phyloP scores from a whole-genome alignment of 2,113 vertebrate species.

The Promerops cafer region DNA sequence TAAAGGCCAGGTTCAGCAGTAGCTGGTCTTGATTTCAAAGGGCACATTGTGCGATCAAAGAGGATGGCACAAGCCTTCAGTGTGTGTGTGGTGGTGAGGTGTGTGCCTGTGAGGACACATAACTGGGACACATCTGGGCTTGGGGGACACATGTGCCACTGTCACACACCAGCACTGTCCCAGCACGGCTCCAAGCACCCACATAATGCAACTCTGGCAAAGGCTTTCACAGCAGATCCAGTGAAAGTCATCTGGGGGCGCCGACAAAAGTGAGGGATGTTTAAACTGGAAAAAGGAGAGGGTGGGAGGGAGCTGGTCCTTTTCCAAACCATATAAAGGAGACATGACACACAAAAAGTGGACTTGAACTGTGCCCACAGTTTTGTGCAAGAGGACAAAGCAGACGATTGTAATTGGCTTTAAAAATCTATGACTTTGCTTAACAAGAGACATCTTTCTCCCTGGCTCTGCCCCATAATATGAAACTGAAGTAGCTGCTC shows the following conservation, averaged over 20 bases:
- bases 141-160: neutral
- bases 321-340: neutral
- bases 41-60: rapidly evolving
- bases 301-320: neutral
- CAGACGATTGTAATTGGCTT: rapidly evolving
- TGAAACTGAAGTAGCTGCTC: neutral
- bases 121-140: neutral
- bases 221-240: neutral
- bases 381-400: neutral
- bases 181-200: neutral
- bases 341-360: neutral
- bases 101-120: rapidly evolving
- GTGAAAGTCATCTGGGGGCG: neutral
- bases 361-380: neutral
- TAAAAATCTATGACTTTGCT: neutral
- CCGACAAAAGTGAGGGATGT: neutral
- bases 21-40: neutral
- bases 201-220: neutral
- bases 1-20: neutral
- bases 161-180: neutral
- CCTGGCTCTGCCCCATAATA: neutral
- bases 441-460: neutral
- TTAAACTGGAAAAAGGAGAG: neutral
- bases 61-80: neutral
- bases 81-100: neutral